Conservation (phyloP, 2,797 vertebrate genomes). For the Fundulus diaphanus region DNA sequence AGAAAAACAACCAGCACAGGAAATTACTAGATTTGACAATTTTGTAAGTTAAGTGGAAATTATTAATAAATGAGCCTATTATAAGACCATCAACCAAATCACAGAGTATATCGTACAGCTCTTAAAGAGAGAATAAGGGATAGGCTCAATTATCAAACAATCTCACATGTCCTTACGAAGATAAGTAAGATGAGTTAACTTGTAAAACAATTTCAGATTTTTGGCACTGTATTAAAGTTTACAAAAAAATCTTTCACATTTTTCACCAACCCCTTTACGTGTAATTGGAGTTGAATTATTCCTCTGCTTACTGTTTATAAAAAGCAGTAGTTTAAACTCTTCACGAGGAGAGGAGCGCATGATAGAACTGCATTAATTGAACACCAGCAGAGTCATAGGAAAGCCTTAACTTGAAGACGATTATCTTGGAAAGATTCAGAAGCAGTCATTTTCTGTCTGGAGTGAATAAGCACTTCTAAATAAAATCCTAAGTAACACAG, state of each 20-base stretch:
- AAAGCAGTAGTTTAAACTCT: slow-evolving; percentile 37
- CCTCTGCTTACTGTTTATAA: slow-evolving; percentile 30
- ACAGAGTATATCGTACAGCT: slow-evolving; percentile 92
- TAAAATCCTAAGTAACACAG: slow-evolving; percentile 12
- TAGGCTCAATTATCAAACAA: slow-evolving; percentile 16
- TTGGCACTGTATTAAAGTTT: slow-evolving; percentile 18
- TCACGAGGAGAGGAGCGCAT: slow-evolving; percentile 45
- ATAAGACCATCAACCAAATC: slow-evolving; percentile 88
- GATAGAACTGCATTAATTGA: slow-evolving; percentile 22
- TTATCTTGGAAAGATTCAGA: slow-evolving; percentile 7
- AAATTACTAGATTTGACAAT: slow-evolving; percentile 88
- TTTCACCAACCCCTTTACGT: background rate
- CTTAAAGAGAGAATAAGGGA: slow-evolving; percentile 79
- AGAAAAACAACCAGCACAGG: slow-evolving; percentile 83
- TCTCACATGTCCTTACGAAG: slow-evolving; percentile 25
- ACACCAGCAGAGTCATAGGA: slow-evolving; percentile 19
- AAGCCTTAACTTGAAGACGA: slow-evolving; percentile 8
- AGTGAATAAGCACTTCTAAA: slow-evolving; percentile 23
- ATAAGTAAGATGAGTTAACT: slow-evolving; percentile 5
- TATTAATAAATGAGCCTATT: slow-evolving; percentile 86
- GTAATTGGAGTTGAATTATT: slow-evolving; percentile 12
- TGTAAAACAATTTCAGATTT: slow-evolving; percentile 26
- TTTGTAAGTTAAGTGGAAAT: slow-evolving; percentile 88
- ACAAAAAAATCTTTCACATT: background rate
- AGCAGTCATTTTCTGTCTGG: slow-evolving; percentile 9